phyloP scores from a whole-genome alignment of 2,113 vertebrate species.

The Dicentrarchus labrax region DNA sequence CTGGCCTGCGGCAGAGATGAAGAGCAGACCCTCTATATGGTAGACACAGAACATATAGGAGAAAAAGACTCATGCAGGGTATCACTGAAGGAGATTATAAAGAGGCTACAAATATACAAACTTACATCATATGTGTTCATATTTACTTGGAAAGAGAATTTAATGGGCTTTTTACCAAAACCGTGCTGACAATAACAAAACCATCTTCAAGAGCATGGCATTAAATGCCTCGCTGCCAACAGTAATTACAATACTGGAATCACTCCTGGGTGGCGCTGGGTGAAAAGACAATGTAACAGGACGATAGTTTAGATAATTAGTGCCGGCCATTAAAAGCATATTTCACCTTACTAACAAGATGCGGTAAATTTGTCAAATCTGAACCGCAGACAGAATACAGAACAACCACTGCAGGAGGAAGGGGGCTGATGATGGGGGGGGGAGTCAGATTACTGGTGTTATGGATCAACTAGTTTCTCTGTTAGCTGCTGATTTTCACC shows the following conservation, averaged over 20 bases:
- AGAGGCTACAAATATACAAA: constrained; percentile 24
- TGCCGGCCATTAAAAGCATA: constrained; percentile 41
- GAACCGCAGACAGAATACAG: constrained; percentile 10
- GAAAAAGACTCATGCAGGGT: background rate
- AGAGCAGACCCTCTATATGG: constrained; percentile 58
- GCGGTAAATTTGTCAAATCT: constrained; percentile 5
- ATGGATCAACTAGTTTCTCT: constrained; percentile 29
- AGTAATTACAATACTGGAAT: constrained; percentile 47
- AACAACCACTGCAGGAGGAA: background rate
- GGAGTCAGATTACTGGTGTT: background rate
- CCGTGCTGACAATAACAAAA: constrained; percentile 33
- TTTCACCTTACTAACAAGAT: constrained; percentile 42
- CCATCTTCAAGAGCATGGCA: constrained; percentile 10
- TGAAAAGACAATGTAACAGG: constrained; percentile 45
- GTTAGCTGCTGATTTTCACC: constrained; percentile 28
- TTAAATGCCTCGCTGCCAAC: constrained; percentile 53
- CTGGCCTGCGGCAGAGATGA: constrained; percentile 58
- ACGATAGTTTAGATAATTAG: constrained; percentile 56
- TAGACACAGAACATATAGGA: constrained; percentile 33
- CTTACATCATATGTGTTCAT: background rate
- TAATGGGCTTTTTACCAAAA: constrained; percentile 16
- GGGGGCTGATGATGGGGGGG: background rate
- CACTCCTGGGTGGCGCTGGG: constrained; percentile 21
- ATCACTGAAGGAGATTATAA: background rate
- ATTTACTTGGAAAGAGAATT: constrained; percentile 3